These are phyloP conservation scores for Agriopis leucophaearia DNA, from an alignment of 2,888 invertebrate species.

Conservation along the genomic window DNA sequence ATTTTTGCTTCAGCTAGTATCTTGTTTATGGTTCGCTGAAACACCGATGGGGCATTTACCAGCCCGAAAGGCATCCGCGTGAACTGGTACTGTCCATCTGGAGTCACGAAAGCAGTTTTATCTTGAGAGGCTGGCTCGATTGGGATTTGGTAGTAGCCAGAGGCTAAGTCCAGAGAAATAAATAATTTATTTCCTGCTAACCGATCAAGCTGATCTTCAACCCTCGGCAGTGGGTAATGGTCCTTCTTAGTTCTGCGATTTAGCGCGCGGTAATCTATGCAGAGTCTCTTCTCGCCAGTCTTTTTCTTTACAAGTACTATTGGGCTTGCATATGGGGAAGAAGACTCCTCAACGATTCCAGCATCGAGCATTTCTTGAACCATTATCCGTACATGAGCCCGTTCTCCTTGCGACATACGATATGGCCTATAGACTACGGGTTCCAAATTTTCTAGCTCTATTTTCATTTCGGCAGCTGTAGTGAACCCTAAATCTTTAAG, in stretches of 20 bases:
- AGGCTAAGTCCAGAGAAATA: constrained; percentile 42
- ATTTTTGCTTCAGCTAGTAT: constrained; percentile 34
- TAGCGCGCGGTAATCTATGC: constrained; percentile 46
- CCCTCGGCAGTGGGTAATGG: constrained; percentile 43
- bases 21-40: constrained; percentile 49
- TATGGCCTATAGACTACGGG: constrained; percentile 41
- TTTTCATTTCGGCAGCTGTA: constrained; percentile 31
- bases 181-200: constrained; percentile 43
- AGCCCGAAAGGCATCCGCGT: constrained; percentile 50
- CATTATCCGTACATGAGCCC: constrained; percentile 36
- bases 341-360: constrained; percentile 42
- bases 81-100: constrained; percentile 48
- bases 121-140: constrained; percentile 43
- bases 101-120: constrained; percentile 51
- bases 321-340: constrained; percentile 46
- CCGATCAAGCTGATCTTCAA: constrained; percentile 46
- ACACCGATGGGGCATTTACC: constrained; percentile 48
- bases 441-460: constrained; percentile 22
- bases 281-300: constrained; percentile 45
- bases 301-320: constrained; percentile 49
- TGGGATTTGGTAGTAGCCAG: constrained; percentile 51
- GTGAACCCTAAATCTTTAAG: constrained; percentile 3
- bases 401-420: constrained; percentile 31
- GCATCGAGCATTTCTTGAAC: constrained; percentile 45
- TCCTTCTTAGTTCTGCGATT: constrained; percentile 43